Percentiles rank a stretch among this genome's conserved stretches.
Conservation (phyloP, 92 coral and sea anemone genomes). For the Porites evermanni region DNA sequence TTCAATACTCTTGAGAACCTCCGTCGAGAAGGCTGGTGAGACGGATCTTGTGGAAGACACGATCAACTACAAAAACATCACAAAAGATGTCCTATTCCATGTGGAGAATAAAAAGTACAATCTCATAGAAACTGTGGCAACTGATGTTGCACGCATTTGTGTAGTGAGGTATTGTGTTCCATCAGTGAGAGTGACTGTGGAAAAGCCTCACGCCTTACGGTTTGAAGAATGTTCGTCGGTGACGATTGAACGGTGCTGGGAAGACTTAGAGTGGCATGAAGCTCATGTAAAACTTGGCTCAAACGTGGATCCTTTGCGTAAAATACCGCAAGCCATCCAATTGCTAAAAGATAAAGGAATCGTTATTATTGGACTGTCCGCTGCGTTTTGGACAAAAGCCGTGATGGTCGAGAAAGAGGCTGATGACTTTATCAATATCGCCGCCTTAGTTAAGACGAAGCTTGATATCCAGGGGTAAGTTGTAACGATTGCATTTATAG, state of each 20-base stretch:
- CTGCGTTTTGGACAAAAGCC: slow-evolving; percentile 69
- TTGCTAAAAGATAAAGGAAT: slow-evolving; percentile 37
- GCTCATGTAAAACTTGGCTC: slow-evolving; percentile 77
- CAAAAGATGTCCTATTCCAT: slow-evolving; percentile 65
- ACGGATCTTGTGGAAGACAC: slow-evolving; percentile 68
- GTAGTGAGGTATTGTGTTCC: slow-evolving; percentile 60
- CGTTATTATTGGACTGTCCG: slow-evolving; percentile 31
- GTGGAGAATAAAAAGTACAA: slow-evolving; percentile 75
- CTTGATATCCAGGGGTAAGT: slow-evolving; percentile 69
- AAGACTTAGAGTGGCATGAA: slow-evolving; percentile 65
- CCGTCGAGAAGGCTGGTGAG: slow-evolving; percentile 60
- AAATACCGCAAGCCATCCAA: slow-evolving; percentile 47
- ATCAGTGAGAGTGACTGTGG: slow-evolving; percentile 65
- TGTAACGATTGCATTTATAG: background rate
- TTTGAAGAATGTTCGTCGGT: slow-evolving; percentile 67
- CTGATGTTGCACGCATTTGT: slow-evolving; percentile 81
- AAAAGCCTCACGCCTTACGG: slow-evolving; percentile 67
- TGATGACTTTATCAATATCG: slow-evolving; percentile 72
- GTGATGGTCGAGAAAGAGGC: slow-evolving; percentile 51
- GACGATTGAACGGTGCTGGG: slow-evolving; percentile 57
- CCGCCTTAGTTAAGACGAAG: slow-evolving; percentile 60
- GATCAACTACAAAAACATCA: slow-evolving; percentile 53
- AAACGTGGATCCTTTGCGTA: slow-evolving; percentile 52
- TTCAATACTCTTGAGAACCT: slow-evolving; percentile 39
- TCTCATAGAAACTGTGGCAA: slow-evolving; percentile 76